Base-by-base conservation (phyloP, 2,113 vertebrate genomes). In the Sebastes schlegelii region DNA sequence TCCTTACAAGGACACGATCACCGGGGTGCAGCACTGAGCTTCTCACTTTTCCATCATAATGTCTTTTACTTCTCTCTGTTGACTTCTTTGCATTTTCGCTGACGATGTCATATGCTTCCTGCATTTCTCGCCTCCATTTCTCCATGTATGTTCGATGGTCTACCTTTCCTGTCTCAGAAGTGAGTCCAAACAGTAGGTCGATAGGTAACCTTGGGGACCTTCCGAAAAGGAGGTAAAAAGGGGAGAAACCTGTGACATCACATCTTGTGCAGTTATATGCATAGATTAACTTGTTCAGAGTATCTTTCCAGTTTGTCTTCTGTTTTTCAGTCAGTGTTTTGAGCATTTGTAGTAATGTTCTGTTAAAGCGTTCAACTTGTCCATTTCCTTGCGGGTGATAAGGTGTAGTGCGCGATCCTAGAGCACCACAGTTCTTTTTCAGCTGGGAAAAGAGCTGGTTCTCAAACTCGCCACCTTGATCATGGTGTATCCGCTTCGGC, bases 11-110 rank as follows among this genome's bases (percentile, higher is more conserved):
- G 3, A 52, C 58, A 1, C 42, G 8, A 14, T 77, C 49, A 4
- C 65, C 21, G 17, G 48, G n/a, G 6, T 78, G 1, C 46, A 71
- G 23, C 4, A 62, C 12, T 23, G 77, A 69, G 6, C 77, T 79
- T 12, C 57, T 61, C 5, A 77, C 52, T 57, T 58, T 77, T 8
- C 3, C 6, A 8, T 77, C 75, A 77, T 67, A 19, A 0, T 67
- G 16, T 3, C 64, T 34, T 4, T 77, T 67, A 1, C 45, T 4
- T 16, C 34, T 79, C 11, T 79, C 57, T 2, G 58, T n/a, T 23
- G n/a, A 23, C 8, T 48, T 68, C 2, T 48, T 51, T 14, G 43
- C 42, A 34, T 49, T 45, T 23, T 4, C 55, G 5, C n/a, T 23
- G 5, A 10, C 23, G 7, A 61, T 34, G 1, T 61, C 12, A 6